Percentiles rank a stretch among this genome's conserved stretches.
These are phyloP conservation scores for Alloscopus bannaensis DNA, from an alignment of 2,888 invertebrate species.

Conservation along the genomic window DNA sequence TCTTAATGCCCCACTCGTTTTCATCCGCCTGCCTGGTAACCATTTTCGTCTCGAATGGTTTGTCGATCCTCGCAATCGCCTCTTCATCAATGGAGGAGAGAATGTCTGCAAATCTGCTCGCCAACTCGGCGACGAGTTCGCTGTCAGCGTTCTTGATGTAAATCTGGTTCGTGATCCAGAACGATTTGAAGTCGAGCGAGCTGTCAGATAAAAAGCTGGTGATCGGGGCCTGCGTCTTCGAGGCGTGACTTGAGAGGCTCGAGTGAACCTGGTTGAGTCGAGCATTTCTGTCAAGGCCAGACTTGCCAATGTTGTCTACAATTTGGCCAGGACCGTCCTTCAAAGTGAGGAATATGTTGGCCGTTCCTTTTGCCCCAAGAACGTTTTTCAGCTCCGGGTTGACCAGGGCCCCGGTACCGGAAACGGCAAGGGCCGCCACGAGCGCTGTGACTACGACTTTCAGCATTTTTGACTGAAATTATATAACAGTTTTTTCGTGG, in stretches of 20 bases:
- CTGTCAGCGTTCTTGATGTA: slow-evolving; percentile 34
- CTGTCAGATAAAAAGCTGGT: not conserved
- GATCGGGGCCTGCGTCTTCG: slow-evolving; percentile 25
- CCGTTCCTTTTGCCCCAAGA: no score
- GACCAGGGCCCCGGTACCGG: no score
- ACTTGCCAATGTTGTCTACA: slow-evolving; percentile 11
- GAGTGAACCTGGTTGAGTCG: slow-evolving; percentile 15
- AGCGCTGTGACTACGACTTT: no score
- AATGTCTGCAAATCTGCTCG: not conserved
- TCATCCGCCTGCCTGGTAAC: not conserved
- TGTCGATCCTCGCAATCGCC: slow-evolving; percentile 26
- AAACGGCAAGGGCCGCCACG: no score
- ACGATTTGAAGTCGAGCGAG: slow-evolving; percentile 4
- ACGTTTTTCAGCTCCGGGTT: no score
- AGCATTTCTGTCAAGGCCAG: not conserved
- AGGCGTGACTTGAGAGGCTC: slow-evolving; percentile 13
- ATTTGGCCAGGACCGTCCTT: not conserved
- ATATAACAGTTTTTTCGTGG: no score
- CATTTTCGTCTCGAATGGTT: not conserved
- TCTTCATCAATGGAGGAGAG: slow-evolving; percentile 47
- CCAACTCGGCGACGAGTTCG: slow-evolving; percentile 17
- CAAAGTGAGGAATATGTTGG: slow-evolving; percentile 46
- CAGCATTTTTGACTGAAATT: no score
- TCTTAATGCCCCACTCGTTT: slow-evolving; percentile 37
- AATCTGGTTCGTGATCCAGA: slow-evolving; percentile 58